Evolutionary conservation across 2,888 invertebrate genomes (phyloP), one percentile per base, ranked within the genome.

Genomic region (Orgyia antiqua): DNA sequence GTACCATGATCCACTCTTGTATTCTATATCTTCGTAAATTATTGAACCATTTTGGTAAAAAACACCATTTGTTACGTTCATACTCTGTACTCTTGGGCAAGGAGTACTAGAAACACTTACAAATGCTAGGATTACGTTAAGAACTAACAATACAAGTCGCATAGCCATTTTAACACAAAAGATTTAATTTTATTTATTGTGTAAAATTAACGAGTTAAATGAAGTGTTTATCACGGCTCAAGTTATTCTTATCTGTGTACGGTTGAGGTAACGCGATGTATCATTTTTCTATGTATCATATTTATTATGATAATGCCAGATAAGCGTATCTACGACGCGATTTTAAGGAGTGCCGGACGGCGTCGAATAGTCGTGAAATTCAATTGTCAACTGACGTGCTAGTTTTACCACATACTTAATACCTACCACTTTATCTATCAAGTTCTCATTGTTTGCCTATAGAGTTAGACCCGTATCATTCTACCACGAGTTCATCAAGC

Each of bases 241-340:
- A 61, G 63, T 60, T 61, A 60, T 58, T 51, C 52, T 68, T 80
- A 80, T 82, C 77, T 54, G 48, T 33, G 49, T 46, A 62, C 68
- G 68, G 52, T 63, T 73, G 71, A 73, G 71, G 75, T 76, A 75
- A 75, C 70, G 68, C 59, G 68, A 68, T 78, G 77, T 79, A 72
- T 80, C 78, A 79, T 75, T 72, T 66, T 69, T 61, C n/a, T n/a
- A n/a, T n/a, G n/a, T n/a, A n/a, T n/a, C n/a, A n/a, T n/a, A n/a
- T n/a, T n/a, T n/a, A n/a, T n/a, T n/a, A 59, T 65, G 53, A 67
- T 72, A 79, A 82, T 80, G 80, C 78, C 68, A 59, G 55, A 48
- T 52, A 45, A 58, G 53, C 42, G 43, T 41, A 39, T 31, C 42
- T 38, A 42, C 54, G 57, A 51, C 24, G 38, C 37, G 39, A 40